Base-by-base conservation (phyloP, 2,797 vertebrate genomes). In the Poeciliopsis gracilis region DNA sequence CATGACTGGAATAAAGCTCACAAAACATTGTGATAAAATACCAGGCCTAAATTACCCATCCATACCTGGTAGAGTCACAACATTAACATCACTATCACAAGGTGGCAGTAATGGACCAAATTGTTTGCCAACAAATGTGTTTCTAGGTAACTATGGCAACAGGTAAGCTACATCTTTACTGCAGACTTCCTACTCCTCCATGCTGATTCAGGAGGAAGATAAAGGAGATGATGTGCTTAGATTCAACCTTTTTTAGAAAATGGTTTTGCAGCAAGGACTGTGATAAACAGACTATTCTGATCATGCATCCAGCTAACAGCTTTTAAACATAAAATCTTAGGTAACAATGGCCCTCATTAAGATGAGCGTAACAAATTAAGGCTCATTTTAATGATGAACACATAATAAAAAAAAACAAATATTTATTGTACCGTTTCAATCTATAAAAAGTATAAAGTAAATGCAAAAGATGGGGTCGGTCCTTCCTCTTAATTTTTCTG, bases 401-500 rank as follows among this genome's bases (percentile, higher is more conserved):
- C 20, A 41, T 20, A 41, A 25, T 66, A 10, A 38, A 38, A 5
- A 36, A 38, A 63, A 20, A 12, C 23, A 66, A 66, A 36, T 59
- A 23, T 41, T 67, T 23, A 23, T 41, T 38, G 36, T 67, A 25
- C n/a, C 45, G 4, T 70, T 70, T 70, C 43, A 28, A 18, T 46
- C 7, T 13, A 43, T 28, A 28, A 28, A 71, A 45, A 28, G 20
- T 16, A 18, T 88, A 72, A 69, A 89, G 78, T 81, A 79, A 85
- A 84, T 81, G 87, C 82, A 85, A 90, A 85, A 80, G 83, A 80
- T 86, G 83, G 63, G 88, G 88, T 87, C 87, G 78, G 45, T 84
- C 81, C 15, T 2, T 57, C 80, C 74, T 91, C 92, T 81, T 86
- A 90, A 88, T 90, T 90, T 93, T 93, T 90, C 80, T 91, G 73